Evolutionary conservation across 1,140 invertebrate species (phyloP).

Genomic region (Scaptomyza pallida): DNA sequence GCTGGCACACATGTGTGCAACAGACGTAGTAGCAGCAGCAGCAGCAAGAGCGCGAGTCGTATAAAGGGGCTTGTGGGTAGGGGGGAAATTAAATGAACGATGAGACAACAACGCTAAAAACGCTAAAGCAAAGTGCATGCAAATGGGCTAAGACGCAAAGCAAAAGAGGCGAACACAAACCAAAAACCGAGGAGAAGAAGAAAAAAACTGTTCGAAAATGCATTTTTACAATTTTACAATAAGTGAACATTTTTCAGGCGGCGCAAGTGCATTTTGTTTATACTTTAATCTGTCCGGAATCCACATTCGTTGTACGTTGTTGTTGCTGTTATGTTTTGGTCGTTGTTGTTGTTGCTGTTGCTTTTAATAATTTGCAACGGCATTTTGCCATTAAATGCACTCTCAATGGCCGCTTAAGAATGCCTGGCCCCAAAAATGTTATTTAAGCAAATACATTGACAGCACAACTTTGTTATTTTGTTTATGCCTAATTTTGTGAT

Average conservation of each 20-base stretch:
- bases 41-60: constrained; percentile 9
- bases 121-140: constrained; percentile 71
- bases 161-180: background rate
- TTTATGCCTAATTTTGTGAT: constrained; percentile 36
- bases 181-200: background rate
- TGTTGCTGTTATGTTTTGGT: background rate
- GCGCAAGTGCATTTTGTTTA: constrained; percentile 67
- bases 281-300: constrained; percentile 70
- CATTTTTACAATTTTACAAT: constrained; percentile 66
- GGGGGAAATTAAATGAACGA: constrained; percentile 22
- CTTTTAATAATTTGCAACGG: constrained; percentile 9
- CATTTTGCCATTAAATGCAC: constrained; percentile 74
- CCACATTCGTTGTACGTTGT: constrained; percentile 7
- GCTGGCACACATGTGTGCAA: constrained; percentile 74
- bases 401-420: constrained; percentile 75
- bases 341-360: constrained; percentile 41
- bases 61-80: constrained; percentile 1
- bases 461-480: constrained; percentile 17
- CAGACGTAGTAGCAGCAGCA: constrained; percentile 52
- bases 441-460: constrained; percentile 71
- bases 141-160: constrained; percentile 69
- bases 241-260: constrained; percentile 64
- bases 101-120: constrained; percentile 46
- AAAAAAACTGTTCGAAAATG: constrained; percentile 27
- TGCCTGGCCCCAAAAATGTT: constrained; percentile 61